Base-by-base conservation (phyloP, 2,888 invertebrate genomes). In the Drosophila yooni region DNA sequence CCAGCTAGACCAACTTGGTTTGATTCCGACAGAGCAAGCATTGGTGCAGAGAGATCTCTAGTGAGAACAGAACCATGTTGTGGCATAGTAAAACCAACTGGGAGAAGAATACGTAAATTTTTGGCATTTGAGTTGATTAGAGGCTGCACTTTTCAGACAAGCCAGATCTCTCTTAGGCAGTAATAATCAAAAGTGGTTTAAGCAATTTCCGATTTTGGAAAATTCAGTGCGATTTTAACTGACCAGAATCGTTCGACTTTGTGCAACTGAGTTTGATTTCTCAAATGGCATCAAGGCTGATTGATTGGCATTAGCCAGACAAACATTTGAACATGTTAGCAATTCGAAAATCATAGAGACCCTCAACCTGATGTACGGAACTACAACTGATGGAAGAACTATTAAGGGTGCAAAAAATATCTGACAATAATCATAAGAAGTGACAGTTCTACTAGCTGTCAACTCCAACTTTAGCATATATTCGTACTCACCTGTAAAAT, bases 401-500 rank as follows among this genome's bases (percentile, higher is more conserved):
- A 3, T 10, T 3, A 40, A 10, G 40, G 40, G 3, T n/a, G 8
- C 38, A n/a, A 8, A 10, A n/a, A 38, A 38, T n/a, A 38, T 38
- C n/a, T 1, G 18, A 8, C 1, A 38, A 31, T 10, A 31, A 10
- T 31, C 10, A 31, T 10, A 3, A 31, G 2, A 10, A 31, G 3
- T 3, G 38, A 1, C n/a, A 40, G n/a, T 10, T 40, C 2, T 1
- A n/a, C 4, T 3, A 10, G 10, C 2, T 10, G n/a, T 1, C 38
- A 40, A n/a, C 4, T n/a, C 0, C 11, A 11, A 2, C n/a, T 43
- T 21, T 43, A 1, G 11, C 6, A 21, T 46, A 8, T 46, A 25
- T 25, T 25, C 38, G 4, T 25, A 27, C 94, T 67, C 95, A 95
- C 98, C 98, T 97, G 97, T 91, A 98, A 94, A 90, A 98, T 97